Evolutionary conservation across 1,140 invertebrate genomes (phyloP), one percentile per base, ranked within the genome.

Genomic region (Tenebrio molitor): DNA sequence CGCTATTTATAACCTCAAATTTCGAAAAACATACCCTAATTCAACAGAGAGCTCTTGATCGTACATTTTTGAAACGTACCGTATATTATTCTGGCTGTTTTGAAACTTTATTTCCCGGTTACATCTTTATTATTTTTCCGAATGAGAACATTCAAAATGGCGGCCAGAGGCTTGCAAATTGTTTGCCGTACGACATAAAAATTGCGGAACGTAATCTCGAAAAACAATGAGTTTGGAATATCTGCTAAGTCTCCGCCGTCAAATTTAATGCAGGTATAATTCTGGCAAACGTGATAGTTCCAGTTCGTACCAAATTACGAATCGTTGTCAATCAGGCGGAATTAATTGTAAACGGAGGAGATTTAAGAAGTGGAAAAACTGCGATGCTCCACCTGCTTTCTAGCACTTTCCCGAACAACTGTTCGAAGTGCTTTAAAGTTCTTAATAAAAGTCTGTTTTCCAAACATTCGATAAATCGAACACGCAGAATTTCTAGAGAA

Each of bases 391-490:
- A 33, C 50, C 50, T 53, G 46, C 23, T 53, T 53, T 53, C 17
- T 23, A 23, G 8, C 46, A 16, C 2, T 10, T 39, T 12, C 36
- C 12, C 5, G 12, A 8, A 3, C 2, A 39, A 29, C 3, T 8
- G 3, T 7, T 39, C n/a, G 36, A n/a, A 39, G 36, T 12, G 36
- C 4, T 39, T 53, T 53, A 53, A 21, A 53, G 8, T 53, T 53
- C 42, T 46, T 46, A 46, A 46, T 46, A 46, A 53, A 53, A 19
- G 14, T 53, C 17, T 53, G 46, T 53, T 53, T 53, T 21, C 17
- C 46, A 53, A 39, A 39, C 36, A 39, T 12, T 53, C 46, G 17
- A 53, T 7, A 53, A 53, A 21, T 6, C 8, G 8, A 29, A 29
- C 21, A 46, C 4, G 16, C n/a, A n/a, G 42, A 53, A 53, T n/a